Evolutionary conservation across 2,888 invertebrate genomes (phyloP).

Genomic region (Acanthosepion pharaonis): DNA sequence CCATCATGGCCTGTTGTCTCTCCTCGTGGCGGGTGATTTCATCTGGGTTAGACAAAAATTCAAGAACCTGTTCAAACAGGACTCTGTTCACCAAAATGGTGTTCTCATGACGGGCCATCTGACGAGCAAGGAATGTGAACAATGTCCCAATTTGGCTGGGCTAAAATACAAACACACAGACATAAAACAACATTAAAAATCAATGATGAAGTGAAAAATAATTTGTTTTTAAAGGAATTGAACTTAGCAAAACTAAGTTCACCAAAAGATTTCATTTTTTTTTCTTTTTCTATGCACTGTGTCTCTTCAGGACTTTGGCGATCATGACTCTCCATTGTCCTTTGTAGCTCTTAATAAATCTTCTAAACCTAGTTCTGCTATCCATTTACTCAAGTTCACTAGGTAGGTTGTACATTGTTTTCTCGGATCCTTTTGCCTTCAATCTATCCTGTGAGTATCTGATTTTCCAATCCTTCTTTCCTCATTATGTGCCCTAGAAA

Average conservation of each 20-base stretch:
- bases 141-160: constrained; percentile 80
- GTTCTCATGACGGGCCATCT: constrained; percentile 78
- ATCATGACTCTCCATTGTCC: too few relatives aligned
- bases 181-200: background rate
- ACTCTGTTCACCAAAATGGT: constrained; percentile 76
- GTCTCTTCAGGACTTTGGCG: too few relatives aligned
- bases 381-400: too few relatives aligned
- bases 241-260: background rate
- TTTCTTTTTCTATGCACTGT: too few relatives aligned
- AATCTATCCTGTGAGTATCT: too few relatives aligned
- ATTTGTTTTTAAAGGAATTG: background rate
- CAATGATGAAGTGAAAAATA: background rate
- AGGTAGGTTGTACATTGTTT: too few relatives aligned
- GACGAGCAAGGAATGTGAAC: constrained; percentile 81
- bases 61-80: constrained; percentile 80
- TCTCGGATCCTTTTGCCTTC: too few relatives aligned
- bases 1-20: constrained; percentile 83
- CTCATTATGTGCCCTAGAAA: too few relatives aligned
- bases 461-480: too few relatives aligned
- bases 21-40: constrained; percentile 78
- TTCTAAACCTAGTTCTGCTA: too few relatives aligned
- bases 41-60: constrained; percentile 76
- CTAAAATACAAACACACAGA: constrained; percentile 57
- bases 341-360: too few relatives aligned
- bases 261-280: too few relatives aligned